These are phyloP conservation scores for Plectrocnemia conspersa DNA, from an alignment of 1,140 invertebrate species.

Conservation along the genomic window DNA sequence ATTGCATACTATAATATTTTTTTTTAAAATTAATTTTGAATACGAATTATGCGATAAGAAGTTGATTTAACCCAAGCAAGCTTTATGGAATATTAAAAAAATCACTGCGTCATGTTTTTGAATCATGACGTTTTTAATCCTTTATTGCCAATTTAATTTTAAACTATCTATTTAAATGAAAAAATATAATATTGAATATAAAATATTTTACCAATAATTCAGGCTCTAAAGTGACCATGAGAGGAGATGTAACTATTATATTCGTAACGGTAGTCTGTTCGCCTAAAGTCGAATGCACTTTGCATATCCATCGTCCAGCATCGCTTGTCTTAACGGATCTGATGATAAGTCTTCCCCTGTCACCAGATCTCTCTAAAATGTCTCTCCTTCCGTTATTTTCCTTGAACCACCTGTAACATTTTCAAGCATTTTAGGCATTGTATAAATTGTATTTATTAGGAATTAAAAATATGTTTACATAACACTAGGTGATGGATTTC, in stretches of 20 bases:
- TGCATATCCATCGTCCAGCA: conserved; percentile 28
- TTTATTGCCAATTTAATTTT: too few relatives aligned
- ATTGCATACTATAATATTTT: too few relatives aligned
- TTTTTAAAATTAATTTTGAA: too few relatives aligned
- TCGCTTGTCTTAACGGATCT: background rate
- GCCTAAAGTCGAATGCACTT: conserved; percentile 19
- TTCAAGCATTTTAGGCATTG: background rate
- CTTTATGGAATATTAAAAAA: too few relatives aligned
- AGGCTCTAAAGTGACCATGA: conserved; percentile 17
- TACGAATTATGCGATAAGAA: too few relatives aligned
- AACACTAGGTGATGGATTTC: conserved; percentile 64
- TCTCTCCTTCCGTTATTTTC: conserved; percentile 9
- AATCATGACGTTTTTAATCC: too few relatives aligned
- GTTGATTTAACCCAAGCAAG: too few relatives aligned
- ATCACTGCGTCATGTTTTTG: too few relatives aligned
- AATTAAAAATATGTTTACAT: conserved; percentile 46
- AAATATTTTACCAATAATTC: conserved; percentile 13
- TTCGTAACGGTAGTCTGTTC: conserved; percentile 20
- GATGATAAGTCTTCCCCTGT: conserved; percentile 12
- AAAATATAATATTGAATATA: too few relatives aligned
- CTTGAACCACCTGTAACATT: conserved; percentile 14
- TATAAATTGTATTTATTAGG: conserved; percentile 8
- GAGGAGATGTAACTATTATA: conserved; percentile 16
- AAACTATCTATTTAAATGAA: too few relatives aligned
- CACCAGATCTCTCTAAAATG: background rate